Evolutionary conservation across 2,888 invertebrate genomes (phyloP), one percentile per base, ranked within the genome.

Genomic region (Cyclophora punctaria): DNA sequence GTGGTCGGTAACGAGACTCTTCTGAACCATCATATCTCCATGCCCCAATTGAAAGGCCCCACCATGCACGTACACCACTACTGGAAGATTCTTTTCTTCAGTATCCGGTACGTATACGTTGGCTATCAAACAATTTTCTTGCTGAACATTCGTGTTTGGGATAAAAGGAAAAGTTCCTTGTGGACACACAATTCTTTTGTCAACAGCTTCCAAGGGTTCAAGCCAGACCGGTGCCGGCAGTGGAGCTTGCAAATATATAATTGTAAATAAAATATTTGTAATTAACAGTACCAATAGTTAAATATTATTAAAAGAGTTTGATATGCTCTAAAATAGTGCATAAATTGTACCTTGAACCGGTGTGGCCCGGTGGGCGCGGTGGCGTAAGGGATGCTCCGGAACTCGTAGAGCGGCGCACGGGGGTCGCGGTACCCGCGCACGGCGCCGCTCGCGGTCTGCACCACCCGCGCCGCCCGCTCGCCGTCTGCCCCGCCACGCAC

Each of bases 21-120:
- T 69, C 3, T 66, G 67, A 41, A 63, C 59, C 0, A 64, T 4
- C 37, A 50, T 55, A 51, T 74, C 64, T 0, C 83, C 79, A 41
- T 51, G 67, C 3, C 85, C 87, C 2, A 68, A 44, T 58, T 77
- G 66, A 51, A 73, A 87, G 2, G 71, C 83, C 5, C 88, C 89
- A 7, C 86, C 86, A 46, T 89, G 89, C 2, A 89, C 65, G 45
- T 71, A 64, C 5, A 88, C 78, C 37, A 87, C 55, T 0, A 89
- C 89, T 3, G 88, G 78, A 3, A 78, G 52, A 34, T 71, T 65
- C 3, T 48, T 62, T 37, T 63, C 60, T 42, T 56, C 48, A 37
- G 71, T 74, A 40, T 74, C 66, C 3, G 81, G 79, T 0, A 75
- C 72, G 45, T 69, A 80, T 3, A 85, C 66, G 55, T 76, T 85